phyloP scores from a whole-genome alignment of 2,888 invertebrate species.

The Mesorhabditis sp. region DNA sequence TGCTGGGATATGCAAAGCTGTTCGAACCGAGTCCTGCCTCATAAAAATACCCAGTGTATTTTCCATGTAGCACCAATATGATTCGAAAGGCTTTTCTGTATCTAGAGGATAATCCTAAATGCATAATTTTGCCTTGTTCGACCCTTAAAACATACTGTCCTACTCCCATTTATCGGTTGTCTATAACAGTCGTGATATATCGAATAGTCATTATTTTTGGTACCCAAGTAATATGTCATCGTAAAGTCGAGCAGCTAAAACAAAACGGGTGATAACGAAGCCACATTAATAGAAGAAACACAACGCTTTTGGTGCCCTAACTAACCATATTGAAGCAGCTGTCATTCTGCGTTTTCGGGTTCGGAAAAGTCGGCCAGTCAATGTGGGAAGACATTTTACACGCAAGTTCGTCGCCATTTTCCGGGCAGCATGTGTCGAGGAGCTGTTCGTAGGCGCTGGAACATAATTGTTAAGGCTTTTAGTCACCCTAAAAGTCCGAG shows the following conservation, averaged over 20 bases:
- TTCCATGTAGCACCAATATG: constrained; percentile 35
- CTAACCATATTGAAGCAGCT: constrained; percentile 22
- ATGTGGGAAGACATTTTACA: constrained; percentile 23
- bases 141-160: background rate
- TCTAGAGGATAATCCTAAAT: constrained; percentile 25
- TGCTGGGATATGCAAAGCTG: constrained; percentile 39
- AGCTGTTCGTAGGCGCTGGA: constrained; percentile 21
- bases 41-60: constrained; percentile 29
- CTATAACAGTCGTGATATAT: background rate
- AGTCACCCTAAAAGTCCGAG: background rate
- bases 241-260: background rate
- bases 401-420: constrained; percentile 22
- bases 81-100: constrained; percentile 32
- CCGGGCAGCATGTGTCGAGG: constrained; percentile 23
- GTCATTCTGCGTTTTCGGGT: constrained; percentile 25
- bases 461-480: background rate
- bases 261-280: background rate
- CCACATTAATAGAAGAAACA: background rate
- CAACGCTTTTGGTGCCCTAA: background rate
- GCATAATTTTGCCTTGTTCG: background rate
- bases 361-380: constrained; percentile 23
- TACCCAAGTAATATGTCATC: background rate
- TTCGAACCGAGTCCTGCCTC: constrained; percentile 22
- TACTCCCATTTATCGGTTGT: constrained; percentile 4
- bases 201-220: background rate